Conservation (phyloP, 2,797 vertebrate genomes). For the Argentina silus region DNA sequence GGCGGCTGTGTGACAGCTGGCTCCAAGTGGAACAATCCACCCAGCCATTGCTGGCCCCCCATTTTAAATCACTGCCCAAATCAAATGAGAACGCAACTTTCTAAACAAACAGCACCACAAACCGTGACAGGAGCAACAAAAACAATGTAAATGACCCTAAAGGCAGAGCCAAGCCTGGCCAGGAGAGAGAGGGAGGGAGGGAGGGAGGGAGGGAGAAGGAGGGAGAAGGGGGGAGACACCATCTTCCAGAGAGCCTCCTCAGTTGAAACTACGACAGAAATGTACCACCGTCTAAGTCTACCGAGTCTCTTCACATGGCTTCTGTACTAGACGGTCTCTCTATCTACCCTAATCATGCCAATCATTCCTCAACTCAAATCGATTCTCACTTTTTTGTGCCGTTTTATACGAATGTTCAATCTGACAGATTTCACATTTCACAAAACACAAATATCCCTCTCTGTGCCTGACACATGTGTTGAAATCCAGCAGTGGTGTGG, state of each 20-base stretch:
- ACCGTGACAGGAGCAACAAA: not conserved
- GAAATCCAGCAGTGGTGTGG: not conserved
- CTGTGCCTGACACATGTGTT: not conserved
- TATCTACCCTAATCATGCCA: not conserved
- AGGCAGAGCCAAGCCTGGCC: slow-evolving; percentile 14
- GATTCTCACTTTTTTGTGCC: not conserved
- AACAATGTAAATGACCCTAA: slow-evolving; percentile 19
- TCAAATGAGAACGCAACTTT: slow-evolving; percentile 5
- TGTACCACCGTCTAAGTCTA: not conserved
- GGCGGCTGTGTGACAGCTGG: slow-evolving; percentile 68
- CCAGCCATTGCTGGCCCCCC: slow-evolving; percentile 17
- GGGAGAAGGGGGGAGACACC: not conserved
- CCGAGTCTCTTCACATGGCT: not conserved
- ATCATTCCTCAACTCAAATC: not conserved
- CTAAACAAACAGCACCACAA: slow-evolving; percentile 7
- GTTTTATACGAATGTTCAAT: not conserved
- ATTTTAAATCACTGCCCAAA: slow-evolving; percentile 21
- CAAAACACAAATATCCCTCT: slow-evolving; percentile 1
- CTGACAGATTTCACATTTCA: not conserved
- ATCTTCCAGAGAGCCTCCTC: not conserved
- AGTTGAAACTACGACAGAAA: not conserved
- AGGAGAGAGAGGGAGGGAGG: not conserved
- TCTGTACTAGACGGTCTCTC: not conserved
- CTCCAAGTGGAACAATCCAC: slow-evolving; percentile 55
- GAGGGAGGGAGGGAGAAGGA: not conserved